Conservation (phyloP, 2,888 invertebrate species). For the Mayetiola destructor region DNA sequence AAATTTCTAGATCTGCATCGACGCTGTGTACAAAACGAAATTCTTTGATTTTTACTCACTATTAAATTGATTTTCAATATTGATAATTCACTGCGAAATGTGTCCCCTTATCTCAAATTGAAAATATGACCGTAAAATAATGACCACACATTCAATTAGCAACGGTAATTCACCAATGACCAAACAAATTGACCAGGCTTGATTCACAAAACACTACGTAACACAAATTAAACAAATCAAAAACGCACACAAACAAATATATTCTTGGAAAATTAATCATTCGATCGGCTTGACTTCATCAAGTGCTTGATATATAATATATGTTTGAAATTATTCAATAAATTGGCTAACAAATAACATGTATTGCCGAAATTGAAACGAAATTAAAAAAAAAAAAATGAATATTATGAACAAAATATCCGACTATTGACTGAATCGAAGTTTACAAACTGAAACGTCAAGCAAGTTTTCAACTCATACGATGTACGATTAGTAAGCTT, state of each 20-base stretch:
- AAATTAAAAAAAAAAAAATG: neutral
- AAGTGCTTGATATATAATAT: neutral
- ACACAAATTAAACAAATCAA: neutral
- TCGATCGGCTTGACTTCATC: no score
- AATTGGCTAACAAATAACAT: neutral
- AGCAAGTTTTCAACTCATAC: slow-evolving; percentile 5
- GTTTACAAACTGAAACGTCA: slow-evolving; percentile 5
- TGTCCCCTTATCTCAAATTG: no score
- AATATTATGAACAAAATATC: neutral
- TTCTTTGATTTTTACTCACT: neutral
- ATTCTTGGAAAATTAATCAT: neutral
- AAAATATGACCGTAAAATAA: no score
- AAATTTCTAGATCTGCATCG: no score
- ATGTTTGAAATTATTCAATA: neutral
- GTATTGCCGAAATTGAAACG: neutral
- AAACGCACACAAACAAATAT: no score
- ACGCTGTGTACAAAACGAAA: no score
- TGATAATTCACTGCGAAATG: no score
- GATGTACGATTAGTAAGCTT: neutral
- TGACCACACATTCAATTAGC: no score
- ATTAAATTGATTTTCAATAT: neutral
- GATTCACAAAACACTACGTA: no score
- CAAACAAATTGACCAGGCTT: no score
- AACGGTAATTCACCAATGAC: no score
- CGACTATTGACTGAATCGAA: neutral